Conservation (phyloP, 2,113 vertebrate genomes). For the Anarhynchus alexandrinus region DNA sequence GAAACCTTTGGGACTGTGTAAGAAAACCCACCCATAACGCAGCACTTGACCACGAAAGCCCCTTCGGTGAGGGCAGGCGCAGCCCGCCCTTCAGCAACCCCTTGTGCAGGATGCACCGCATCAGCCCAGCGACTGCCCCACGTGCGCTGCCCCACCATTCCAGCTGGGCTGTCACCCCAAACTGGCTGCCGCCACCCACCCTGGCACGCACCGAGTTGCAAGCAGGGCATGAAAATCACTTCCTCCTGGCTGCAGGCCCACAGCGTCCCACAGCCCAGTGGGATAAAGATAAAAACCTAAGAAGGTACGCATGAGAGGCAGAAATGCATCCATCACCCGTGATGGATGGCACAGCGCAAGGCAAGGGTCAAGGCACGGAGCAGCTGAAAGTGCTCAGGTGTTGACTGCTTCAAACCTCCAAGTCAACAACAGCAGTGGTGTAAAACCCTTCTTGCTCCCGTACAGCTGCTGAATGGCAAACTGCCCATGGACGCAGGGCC, state of each 20-base stretch:
- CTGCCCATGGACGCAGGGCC: fast-evolving
- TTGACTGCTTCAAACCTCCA: not conserved
- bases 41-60: not conserved
- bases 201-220: not conserved
- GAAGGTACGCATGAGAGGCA: not conserved
- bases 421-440: not conserved
- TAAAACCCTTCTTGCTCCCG: not conserved
- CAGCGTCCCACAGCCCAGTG: not conserved
- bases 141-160: fast-evolving
- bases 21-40: not conserved
- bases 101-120: not conserved
- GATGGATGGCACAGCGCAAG: fast-evolving
- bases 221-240: not conserved
- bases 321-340: not conserved
- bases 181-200: not conserved
- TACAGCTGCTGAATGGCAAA: not conserved
- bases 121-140: not conserved
- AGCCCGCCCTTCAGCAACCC: not conserved
- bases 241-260: not conserved
- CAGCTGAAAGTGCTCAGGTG: not conserved
- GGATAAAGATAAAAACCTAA: not conserved
- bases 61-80: not conserved
- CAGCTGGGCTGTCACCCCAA: not conserved
- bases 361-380: not conserved
- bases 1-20: not conserved